Percentiles rank a stretch among this genome's conserved stretches.
phyloP scores from a whole-genome alignment of 1,140 invertebrate genomes.

The Drosophila neocordata region DNA sequence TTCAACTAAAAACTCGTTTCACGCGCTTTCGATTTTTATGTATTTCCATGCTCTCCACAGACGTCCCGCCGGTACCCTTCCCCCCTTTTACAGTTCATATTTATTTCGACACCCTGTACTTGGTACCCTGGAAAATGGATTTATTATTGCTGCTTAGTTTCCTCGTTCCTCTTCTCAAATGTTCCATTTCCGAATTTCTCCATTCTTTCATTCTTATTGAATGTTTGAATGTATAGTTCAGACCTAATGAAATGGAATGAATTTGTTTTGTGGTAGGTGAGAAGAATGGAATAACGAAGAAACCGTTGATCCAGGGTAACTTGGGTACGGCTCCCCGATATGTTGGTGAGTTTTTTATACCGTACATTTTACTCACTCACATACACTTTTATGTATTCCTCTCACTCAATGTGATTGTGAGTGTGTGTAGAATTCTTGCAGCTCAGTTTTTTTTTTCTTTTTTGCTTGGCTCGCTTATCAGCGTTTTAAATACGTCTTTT shows the following conservation, averaged over 20 bases:
- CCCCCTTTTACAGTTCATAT: background rate
- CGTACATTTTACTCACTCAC: conserved; percentile 18
- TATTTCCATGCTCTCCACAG: conserved; percentile 50
- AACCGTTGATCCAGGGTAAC: background rate
- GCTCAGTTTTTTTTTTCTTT: conserved; percentile 24
- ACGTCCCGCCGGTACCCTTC: conserved; percentile 11
- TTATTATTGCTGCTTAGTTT: background rate
- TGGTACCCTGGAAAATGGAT: background rate
- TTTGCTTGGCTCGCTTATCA: conserved; percentile 66
- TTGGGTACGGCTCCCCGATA: background rate
- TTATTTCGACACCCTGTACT: background rate
- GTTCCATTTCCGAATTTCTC: too few relatives aligned
- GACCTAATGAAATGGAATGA: too few relatives aligned
- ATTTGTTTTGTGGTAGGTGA: too few relatives aligned
- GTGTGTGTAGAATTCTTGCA: conserved; percentile 49
- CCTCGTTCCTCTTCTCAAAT: too few relatives aligned
- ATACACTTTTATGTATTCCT: conserved; percentile 5
- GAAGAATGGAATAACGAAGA: too few relatives aligned
- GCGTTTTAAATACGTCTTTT: conserved; percentile 74
- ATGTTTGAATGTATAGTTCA: too few relatives aligned
- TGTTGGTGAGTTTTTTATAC: background rate
- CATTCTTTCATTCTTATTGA: too few relatives aligned
- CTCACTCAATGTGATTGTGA: conserved; percentile 28
- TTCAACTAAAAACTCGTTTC: conserved; percentile 74
- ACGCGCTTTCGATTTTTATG: conserved; percentile 70